Base-by-base conservation (phyloP, 2,797 vertebrate genomes). In the Acestrorhynchus altus region DNA sequence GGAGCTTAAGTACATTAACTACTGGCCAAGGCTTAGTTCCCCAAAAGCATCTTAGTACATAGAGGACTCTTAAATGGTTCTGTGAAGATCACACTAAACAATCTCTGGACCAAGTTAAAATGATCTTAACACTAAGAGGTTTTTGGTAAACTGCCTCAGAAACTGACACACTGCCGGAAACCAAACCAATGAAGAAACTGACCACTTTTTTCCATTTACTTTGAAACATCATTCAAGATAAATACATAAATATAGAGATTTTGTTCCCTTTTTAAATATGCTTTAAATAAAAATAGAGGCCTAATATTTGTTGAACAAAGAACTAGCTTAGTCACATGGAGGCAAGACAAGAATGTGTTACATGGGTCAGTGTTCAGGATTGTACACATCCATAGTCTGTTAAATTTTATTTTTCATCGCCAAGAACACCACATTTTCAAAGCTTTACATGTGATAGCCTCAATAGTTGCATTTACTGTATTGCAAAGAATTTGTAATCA, bases 221-320 rank as follows among this genome's bases (percentile, higher is more conserved):
- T 61, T 46, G 42, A 84, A 84, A 76, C 67, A 65, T 77, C 79
- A 85, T 81, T 89, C 86, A 89, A 88, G 65, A 78, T 89, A 87
- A 88, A 88, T 87, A 87, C 87, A 91, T 82, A 91, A 91, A 92
- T 92, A 91, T 90, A 91, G 86, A 90, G 84, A 76, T 87, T 86
- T 84, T 83, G 81, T 63, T 8, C 77, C 83, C 75, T 84, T 80
- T 81, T 76, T 76, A 72, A 82, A 57, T 47, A 82, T 77, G 80
- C 16, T 69, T 75, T 68, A 78, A 79, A 81, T 77, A 72, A 82
- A 84, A 82, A 84, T 79, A 82, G 69, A 79, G 66, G 76, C 74
- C 76, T 77, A 75, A 63, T 81, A 77, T 85, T 75, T 60, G 57
- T 49, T 81, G 72, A 47, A 57, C 71, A 61, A 80, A 74, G 74